These are phyloP conservation scores for Drosophila erecta DNA, from an alignment of 1,140 invertebrate species.

Conservation along the genomic window DNA sequence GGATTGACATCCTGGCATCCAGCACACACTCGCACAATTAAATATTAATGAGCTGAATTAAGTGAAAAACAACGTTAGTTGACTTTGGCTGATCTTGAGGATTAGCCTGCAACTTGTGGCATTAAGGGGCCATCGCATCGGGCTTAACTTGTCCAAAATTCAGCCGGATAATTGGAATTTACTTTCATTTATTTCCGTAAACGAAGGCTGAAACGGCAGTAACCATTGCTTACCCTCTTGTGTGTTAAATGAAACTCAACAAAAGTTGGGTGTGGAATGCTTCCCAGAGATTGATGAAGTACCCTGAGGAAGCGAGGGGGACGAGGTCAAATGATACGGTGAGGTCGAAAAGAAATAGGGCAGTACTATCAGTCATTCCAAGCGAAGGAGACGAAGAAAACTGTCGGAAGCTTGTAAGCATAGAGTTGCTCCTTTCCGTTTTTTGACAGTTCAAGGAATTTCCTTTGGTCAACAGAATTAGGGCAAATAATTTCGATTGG, in stretches of 20 bases:
- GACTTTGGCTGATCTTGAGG: constrained; percentile 49
- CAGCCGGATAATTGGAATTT: constrained; percentile 48
- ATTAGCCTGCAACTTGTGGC: constrained; percentile 70
- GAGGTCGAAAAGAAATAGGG: constrained; percentile 8
- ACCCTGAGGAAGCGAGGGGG: neutral
- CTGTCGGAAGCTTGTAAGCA: too few species aligned
- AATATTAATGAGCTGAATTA: constrained; percentile 79
- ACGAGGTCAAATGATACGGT: constrained; percentile 24
- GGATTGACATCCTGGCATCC: constrained; percentile 36
- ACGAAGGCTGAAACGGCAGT: neutral
- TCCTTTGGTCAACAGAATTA: neutral
- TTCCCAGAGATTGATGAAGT: constrained; percentile 44
- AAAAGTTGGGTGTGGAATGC: constrained; percentile 21
- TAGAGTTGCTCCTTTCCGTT: constrained; percentile 4
- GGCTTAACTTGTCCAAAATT: constrained; percentile 48
- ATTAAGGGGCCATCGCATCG: constrained; percentile 49
- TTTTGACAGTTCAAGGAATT: neutral
- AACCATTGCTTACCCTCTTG: constrained; percentile 11
- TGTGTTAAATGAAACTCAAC: neutral
- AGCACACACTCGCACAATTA: constrained; percentile 56
- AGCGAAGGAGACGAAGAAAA: neutral
- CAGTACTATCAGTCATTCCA: constrained; percentile 26
- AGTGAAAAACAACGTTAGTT: constrained; percentile 60
- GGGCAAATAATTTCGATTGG: too few species aligned
- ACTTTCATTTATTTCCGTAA: constrained; percentile 14